A percentile compares a stretch with the other conserved stretches of the same genome.
Conservation (phyloP, 2,888 invertebrate genomes). For the Orchesellides sinensis region DNA sequence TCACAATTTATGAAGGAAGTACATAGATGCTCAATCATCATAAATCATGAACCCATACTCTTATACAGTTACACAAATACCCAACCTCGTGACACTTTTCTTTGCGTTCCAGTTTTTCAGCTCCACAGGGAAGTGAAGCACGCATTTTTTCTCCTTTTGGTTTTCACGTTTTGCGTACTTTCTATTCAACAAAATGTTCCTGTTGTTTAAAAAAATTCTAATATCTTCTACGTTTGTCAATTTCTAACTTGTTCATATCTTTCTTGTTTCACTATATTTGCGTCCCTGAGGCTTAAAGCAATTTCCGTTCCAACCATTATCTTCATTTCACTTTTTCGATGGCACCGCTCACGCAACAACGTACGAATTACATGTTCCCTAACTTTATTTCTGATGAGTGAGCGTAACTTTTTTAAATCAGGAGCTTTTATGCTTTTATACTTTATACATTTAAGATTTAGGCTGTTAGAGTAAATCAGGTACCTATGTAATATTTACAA, state of each 20-base stretch:
- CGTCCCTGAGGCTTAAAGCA: slow-evolving; percentile 28
- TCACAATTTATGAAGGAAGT: too few species aligned
- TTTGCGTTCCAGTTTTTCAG: too few species aligned
- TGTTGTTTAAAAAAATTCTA: slow-evolving; percentile 5
- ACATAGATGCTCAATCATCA: slow-evolving; percentile 56
- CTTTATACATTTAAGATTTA: too few species aligned
- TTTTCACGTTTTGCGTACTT: not conserved
- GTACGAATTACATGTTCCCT: too few species aligned
- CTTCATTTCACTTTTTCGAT: slow-evolving; percentile 3
- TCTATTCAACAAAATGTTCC: not conserved
- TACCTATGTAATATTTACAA: too few species aligned
- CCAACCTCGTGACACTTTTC: slow-evolving; percentile 32
- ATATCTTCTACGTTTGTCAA: slow-evolving; percentile 1
- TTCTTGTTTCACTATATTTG: slow-evolving; percentile 28
- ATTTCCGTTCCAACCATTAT: slow-evolving; percentile 33
- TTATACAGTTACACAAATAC: slow-evolving; percentile 21
- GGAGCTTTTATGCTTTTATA: too few species aligned
- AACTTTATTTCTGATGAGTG: too few species aligned
- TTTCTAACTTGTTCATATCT: slow-evolving; percentile 26
- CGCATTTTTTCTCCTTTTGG: slow-evolving; percentile 14
- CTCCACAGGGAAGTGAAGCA: not conserved
- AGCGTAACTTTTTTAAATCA: too few species aligned
- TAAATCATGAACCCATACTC: slow-evolving; percentile 50
- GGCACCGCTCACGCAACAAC: not conserved
- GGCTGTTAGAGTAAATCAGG: too few species aligned